Conservation (phyloP, 2,888 invertebrate genomes). For the Conus canariensis region DNA sequence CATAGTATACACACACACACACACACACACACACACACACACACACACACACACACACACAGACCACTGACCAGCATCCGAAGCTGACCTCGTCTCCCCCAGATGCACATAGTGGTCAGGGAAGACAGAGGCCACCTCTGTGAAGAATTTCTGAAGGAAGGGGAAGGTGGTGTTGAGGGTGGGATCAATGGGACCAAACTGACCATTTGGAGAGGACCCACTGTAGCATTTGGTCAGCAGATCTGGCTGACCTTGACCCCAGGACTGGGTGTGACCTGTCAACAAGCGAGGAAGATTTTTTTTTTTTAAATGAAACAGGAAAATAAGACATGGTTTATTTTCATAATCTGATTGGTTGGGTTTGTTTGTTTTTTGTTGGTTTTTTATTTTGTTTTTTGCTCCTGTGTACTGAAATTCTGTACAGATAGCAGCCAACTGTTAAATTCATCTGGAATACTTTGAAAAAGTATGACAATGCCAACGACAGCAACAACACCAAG, state of each 20-base stretch:
- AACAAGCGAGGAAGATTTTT: too few relatives aligned
- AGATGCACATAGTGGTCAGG: slow-evolving; percentile 92
- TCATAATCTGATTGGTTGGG: not conserved
- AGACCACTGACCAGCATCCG: slow-evolving; percentile 86
- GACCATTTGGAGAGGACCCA: slow-evolving; percentile 81
- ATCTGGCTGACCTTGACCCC: slow-evolving; percentile 88
- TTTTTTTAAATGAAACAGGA: too few relatives aligned
- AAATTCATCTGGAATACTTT: too few relatives aligned
- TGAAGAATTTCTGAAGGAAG: slow-evolving; percentile 85
- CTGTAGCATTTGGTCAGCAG: slow-evolving; percentile 87
- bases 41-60: not conserved
- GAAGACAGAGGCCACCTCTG: slow-evolving; percentile 86
- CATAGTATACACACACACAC: not conserved
- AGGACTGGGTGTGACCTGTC: slow-evolving; percentile 90
- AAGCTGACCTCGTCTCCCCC: slow-evolving; percentile 95
- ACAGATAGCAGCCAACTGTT: too few relatives aligned
- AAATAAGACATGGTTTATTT: too few relatives aligned
- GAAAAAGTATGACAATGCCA: too few relatives aligned
- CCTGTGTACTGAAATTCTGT: too few relatives aligned
- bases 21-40: too few relatives aligned
- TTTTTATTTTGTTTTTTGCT: too few relatives aligned
- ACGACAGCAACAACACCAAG: too few relatives aligned
- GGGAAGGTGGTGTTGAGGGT: slow-evolving; percentile 84
- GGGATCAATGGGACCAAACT: slow-evolving; percentile 90
- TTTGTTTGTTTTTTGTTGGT: too few relatives aligned